Evolutionary conservation across 1,140 invertebrate species (phyloP).

Genomic region (Phymastichus coffea): DNA sequence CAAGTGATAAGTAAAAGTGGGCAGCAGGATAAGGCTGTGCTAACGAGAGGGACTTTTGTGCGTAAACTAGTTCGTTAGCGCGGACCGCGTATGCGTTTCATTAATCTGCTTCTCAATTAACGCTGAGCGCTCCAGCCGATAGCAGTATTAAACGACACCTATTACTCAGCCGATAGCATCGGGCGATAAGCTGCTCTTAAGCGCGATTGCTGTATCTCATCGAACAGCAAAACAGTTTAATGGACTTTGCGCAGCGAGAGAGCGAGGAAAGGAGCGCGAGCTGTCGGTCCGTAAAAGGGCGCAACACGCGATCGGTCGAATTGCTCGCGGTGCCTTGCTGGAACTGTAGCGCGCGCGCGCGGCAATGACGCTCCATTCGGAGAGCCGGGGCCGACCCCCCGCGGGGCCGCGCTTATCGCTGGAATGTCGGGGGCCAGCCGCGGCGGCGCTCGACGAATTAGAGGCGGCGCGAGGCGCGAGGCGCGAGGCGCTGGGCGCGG

Average conservation of each 20-base stretch:
- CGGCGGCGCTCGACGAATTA: too few relatives aligned
- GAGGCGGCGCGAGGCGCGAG: too few relatives aligned
- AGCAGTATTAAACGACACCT: constrained; percentile 46
- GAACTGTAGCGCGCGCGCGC: too few relatives aligned
- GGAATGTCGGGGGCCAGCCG: too few relatives aligned
- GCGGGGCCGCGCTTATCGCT: constrained; percentile 44
- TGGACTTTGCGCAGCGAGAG: constrained; percentile 26
- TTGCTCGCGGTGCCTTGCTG: background rate
- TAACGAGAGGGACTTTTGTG: constrained; percentile 24
- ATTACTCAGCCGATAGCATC: constrained; percentile 42
- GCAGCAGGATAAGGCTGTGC: too few relatives aligned
- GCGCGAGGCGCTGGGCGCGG: background rate
- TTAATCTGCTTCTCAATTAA: constrained; percentile 47
- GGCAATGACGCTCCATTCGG: constrained; percentile 1
- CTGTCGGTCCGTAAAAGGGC: background rate
- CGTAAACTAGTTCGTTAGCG: constrained; percentile 31
- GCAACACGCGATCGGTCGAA: too few relatives aligned
- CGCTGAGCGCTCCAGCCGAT: constrained; percentile 42
- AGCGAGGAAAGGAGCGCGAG: background rate
- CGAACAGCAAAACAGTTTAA: constrained; percentile 30
- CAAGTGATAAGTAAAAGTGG: too few relatives aligned
- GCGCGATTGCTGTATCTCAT: constrained; percentile 28
- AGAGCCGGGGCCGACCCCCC: background rate
- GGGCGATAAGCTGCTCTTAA: constrained; percentile 35
- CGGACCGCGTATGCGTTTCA: constrained; percentile 37